These are phyloP conservation scores for Luidia sarsii DNA, from an alignment of 53 echinoderm and acorn worm genomes.

Conservation along the genomic window DNA sequence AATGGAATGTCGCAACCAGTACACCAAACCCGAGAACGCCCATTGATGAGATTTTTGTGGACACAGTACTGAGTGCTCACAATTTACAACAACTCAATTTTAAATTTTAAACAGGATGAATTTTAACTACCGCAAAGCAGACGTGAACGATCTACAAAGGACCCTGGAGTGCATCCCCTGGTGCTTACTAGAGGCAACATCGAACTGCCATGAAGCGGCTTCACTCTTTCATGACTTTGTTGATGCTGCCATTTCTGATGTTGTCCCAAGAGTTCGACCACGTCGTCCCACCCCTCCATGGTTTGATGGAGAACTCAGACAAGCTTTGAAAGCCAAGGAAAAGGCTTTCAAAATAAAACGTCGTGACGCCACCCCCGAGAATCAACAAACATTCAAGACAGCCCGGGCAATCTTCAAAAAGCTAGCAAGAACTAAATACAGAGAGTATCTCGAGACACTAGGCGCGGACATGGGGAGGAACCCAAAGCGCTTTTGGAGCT, in stretches of 20 bases:
- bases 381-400: not conserved
- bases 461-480: constrained; percentile 5
- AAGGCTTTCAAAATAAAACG: not conserved
- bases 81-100: not conserved
- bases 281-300: constrained; percentile 31
- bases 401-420: not conserved
- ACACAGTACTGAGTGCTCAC: constrained; percentile 11
- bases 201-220: not conserved
- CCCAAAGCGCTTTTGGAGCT: constrained; percentile 21
- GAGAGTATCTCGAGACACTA: not conserved
- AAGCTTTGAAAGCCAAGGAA: constrained; percentile 3
- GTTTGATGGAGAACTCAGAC: constrained; percentile 14
- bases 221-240: constrained; percentile 33
- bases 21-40: not conserved
- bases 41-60: constrained; percentile 33
- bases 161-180: constrained; percentile 24
- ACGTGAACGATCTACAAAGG: constrained; percentile 16
- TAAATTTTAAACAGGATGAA: not conserved
- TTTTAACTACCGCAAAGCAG: constrained; percentile 24
- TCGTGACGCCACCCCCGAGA: not conserved
- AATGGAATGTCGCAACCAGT: constrained; percentile 2
- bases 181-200: constrained; percentile 20
- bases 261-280: constrained; percentile 26
- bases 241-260: constrained; percentile 18
- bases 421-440: not conserved